Percentiles rank a stretch among this genome's conserved stretches.
Conservation (phyloP, 2,113 vertebrate genomes). For the Daphoenositta chrysoptera region DNA sequence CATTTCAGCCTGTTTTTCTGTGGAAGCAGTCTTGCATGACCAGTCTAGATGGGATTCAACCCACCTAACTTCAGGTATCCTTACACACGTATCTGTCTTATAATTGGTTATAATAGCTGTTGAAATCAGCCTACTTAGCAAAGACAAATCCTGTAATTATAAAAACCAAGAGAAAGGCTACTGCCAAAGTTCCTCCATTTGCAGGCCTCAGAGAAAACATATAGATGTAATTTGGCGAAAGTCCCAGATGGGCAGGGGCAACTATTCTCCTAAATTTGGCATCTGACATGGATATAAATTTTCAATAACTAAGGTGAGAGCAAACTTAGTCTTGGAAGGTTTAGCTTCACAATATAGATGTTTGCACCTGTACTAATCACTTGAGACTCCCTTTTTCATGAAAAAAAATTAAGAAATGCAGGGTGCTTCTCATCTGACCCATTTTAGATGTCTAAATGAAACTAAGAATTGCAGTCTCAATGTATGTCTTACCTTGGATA, state of each 20-base stretch:
- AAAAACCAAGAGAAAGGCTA: background rate
- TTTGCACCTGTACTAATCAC: background rate
- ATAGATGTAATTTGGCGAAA: background rate
- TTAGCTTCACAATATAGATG: background rate
- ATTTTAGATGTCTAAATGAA: background rate
- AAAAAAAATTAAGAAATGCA: background rate
- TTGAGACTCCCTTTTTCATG: background rate
- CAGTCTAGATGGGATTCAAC: background rate
- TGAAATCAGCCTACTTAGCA: background rate
- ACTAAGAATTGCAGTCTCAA: background rate
- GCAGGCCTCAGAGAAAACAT: background rate
- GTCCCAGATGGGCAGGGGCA: background rate
- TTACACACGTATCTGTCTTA: background rate
- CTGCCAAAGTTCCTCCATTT: background rate
- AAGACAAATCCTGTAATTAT: background rate
- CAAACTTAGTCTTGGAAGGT: background rate
- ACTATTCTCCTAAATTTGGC: background rate
- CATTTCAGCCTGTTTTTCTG: background rate
- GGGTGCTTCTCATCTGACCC: background rate
- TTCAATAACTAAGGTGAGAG: background rate
- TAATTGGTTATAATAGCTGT: background rate
- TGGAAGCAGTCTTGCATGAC: background rate
- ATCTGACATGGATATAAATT: background rate
- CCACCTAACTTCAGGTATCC: background rate
- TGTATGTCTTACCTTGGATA: background rate